Evolutionary conservation across 2,888 invertebrate species (phyloP).

Genomic region (Hypolimnas misippus): DNA sequence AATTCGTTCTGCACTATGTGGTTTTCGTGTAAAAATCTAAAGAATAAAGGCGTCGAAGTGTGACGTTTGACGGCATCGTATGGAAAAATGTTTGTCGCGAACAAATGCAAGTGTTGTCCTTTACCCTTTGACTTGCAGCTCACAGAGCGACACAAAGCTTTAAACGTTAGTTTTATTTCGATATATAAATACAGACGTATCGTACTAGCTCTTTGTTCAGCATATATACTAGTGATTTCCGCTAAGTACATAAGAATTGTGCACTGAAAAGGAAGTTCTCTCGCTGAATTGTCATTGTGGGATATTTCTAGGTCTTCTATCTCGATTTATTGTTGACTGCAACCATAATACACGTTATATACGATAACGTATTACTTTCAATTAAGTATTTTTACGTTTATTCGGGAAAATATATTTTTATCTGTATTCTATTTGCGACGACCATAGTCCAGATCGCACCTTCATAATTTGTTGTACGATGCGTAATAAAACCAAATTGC

Average conservation of each 20-base stretch:
- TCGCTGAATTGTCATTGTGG: background rate
- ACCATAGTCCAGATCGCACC: too few species aligned
- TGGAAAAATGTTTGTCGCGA: slow-evolving; percentile 3
- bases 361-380: too few species aligned
- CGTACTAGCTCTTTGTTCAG: slow-evolving; percentile 1
- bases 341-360: background rate
- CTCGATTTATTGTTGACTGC: background rate
- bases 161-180: slow-evolving; percentile 6
- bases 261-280: background rate
- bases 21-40: background rate
- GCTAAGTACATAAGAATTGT: slow-evolving; percentile 1
- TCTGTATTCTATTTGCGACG: too few species aligned
- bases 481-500: too few species aligned
- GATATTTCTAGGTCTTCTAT: background rate
- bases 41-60: background rate
- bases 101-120: slow-evolving; percentile 1
- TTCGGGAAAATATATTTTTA: too few species aligned
- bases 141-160: background rate
- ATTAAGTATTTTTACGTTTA: too few species aligned
- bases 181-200: background rate
- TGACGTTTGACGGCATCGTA: background rate
- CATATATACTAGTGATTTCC: slow-evolving; percentile 3
- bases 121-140: background rate
- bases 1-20: background rate
- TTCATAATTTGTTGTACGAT: too few species aligned